Conservation (phyloP, 2,797 vertebrate species). For the Onychomys arenicola region DNA sequence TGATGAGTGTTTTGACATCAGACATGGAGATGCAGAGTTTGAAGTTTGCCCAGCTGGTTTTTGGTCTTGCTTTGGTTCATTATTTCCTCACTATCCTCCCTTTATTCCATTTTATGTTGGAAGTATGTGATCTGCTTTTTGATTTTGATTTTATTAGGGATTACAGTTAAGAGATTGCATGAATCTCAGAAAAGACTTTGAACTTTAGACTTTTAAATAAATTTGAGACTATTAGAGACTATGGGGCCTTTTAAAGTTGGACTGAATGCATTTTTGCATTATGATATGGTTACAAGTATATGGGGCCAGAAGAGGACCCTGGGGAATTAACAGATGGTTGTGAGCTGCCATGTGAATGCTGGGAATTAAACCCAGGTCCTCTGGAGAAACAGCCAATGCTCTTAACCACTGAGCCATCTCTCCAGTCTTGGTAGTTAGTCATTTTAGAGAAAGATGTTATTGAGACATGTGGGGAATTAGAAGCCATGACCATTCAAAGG, state of each 20-base stretch:
- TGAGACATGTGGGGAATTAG: neutral
- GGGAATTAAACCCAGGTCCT: neutral
- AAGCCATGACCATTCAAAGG: neutral
- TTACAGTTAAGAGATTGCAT: neutral
- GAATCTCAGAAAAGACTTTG: neutral
- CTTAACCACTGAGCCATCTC: neutral
- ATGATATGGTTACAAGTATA: neutral
- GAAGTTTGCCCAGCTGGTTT: neutral
- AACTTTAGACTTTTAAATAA: neutral
- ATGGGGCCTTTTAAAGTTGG: neutral
- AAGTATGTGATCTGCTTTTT: neutral
- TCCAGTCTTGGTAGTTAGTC: neutral
- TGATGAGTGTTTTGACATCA: neutral
- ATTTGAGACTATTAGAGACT: neutral
- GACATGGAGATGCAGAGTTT: neutral
- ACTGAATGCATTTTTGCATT: neutral
- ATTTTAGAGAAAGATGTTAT: neutral
- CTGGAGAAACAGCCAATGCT: neutral
- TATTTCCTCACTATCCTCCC: neutral
- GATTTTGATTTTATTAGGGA: neutral
- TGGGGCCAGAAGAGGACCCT: neutral
- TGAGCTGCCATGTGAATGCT: neutral
- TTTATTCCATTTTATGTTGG: neutral
- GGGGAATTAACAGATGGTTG: neutral
- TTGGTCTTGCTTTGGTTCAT: neutral